Evolutionary conservation across 2,113 vertebrate species (phyloP), one percentile per base, ranked within the genome.

Genomic region (Python bivittatus): DNA sequence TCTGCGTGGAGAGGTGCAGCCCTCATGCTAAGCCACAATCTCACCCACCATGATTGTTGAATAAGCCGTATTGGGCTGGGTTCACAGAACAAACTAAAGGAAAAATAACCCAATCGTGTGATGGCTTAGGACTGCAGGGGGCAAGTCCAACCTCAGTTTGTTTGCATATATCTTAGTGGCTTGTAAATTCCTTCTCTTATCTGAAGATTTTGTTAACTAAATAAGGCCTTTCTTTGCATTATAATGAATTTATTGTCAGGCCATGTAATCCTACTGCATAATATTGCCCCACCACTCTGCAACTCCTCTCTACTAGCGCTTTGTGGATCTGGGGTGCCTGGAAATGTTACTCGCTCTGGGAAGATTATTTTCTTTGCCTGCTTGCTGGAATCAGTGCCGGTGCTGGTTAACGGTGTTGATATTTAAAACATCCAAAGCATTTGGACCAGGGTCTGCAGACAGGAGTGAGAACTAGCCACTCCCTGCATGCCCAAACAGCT

Each of bases 351-450:
- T 93, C 72, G 0, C 15, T 87, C 2, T 1, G 27, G 1, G 53
- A 15, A 12, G 44, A 25, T 29, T 85, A 64, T 92, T 89, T 25
- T 44, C 4, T 44, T 92, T 56, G 84, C 27, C 85, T 52, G 38
- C 58, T 57, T 88, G 72, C 79, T 68, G 52, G 91, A 88, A 86
- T 93, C 48, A 93, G 57, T 58, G 56, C 33, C 38, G 15, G 85
- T 88, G 53, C 57, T 88, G 44, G 57, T 91, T 89, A 91, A 57
- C 58, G 58, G 72, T 85, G 90, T 12, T 89, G 52, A 86, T 83
- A 52, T 57, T 89, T 64, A 57, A 91, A 89, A n/a, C 84, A 92
- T 91, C 72, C 54, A 88, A 84, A 56, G n/a, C 89, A 72, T 56
- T 52, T 93, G 79, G 33, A 91, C 88, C 64, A 44, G 48, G 23